Percentiles rank a stretch among this genome's conserved stretches.
These are phyloP conservation scores for Matsumyia berberina DNA, from an alignment of 2,888 invertebrate species.

Conservation along the genomic window DNA sequence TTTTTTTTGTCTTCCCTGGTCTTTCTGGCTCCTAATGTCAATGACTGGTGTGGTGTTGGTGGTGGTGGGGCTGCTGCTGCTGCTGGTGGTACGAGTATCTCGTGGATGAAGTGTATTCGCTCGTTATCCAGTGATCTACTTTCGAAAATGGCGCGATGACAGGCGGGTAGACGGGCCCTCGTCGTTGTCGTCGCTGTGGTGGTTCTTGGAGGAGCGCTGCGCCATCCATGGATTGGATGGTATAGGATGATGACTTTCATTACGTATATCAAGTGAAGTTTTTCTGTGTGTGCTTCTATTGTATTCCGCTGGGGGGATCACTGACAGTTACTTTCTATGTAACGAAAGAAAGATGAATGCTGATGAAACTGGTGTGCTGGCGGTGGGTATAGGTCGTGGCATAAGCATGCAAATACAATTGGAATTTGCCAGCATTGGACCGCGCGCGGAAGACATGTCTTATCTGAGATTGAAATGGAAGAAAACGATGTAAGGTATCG, in stretches of 20 bases:
- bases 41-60: slow-evolving; percentile 49
- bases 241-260: slow-evolving; percentile 66
- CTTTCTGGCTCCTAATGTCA: slow-evolving; percentile 59
- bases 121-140: slow-evolving; percentile 75
- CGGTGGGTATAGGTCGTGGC: slow-evolving; percentile 44
- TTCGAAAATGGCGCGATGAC: slow-evolving; percentile 69
- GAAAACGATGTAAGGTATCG: slow-evolving; percentile 32
- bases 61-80: slow-evolving; percentile 3
- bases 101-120: slow-evolving; percentile 57
- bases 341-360: slow-evolving; percentile 54
- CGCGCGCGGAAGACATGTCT: slow-evolving; percentile 46
- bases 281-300: slow-evolving; percentile 37
- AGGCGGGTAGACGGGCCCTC: slow-evolving; percentile 51
- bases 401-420: slow-evolving; percentile 55
- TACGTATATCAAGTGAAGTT: slow-evolving; percentile 44
- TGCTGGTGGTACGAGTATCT: slow-evolving; percentile 22
- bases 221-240: slow-evolving; percentile 43
- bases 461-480: slow-evolving; percentile 35
- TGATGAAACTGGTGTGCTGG: not conserved
- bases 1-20: slow-evolving; percentile 1
- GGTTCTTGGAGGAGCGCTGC: slow-evolving; percentile 3
- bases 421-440: slow-evolving; percentile 24
- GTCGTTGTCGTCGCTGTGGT: not conserved
- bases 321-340: slow-evolving; percentile 21
- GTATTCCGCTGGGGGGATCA: slow-evolving; percentile 46